phyloP scores from a whole-genome alignment of 2,888 invertebrate species.

The Linyphia triangularis region DNA sequence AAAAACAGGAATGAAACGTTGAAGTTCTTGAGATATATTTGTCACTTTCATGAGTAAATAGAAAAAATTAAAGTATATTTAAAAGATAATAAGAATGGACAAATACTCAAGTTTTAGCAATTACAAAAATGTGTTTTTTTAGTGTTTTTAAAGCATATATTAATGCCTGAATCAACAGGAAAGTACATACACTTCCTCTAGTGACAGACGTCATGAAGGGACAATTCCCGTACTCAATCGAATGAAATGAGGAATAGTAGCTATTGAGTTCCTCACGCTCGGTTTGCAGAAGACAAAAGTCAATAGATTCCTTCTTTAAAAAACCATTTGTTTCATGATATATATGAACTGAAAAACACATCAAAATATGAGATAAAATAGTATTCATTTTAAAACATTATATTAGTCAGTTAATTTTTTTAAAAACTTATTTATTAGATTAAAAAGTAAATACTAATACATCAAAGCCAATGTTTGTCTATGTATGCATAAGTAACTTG shows the following conservation, averaged over 20 bases:
- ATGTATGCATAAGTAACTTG: no score
- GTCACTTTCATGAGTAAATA: background rate
- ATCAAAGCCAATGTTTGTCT: no score
- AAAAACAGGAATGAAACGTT: background rate
- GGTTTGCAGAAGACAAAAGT: conserved; percentile 66
- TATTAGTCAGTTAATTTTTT: no score
- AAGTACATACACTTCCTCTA: conserved; percentile 59
- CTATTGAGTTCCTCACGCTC: conserved; percentile 52
- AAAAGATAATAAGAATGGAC: background rate
- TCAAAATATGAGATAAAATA: no score
- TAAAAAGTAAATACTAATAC: no score
- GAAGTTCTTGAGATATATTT: background rate
- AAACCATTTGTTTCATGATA: conserved; percentile 62
- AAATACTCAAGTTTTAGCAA: background rate
- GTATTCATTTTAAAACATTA: no score
- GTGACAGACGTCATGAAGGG: conserved; percentile 55
- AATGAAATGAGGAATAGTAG: conserved; percentile 60
- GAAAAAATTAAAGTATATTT: background rate
- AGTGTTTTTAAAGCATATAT: no score
- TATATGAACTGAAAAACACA: conserved; percentile 57
- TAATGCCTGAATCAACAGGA: background rate
- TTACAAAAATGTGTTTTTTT: no score
- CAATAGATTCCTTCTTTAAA: conserved; percentile 52
- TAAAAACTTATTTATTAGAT: no score
- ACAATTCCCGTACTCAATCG: conserved; percentile 66